Conservation (phyloP, 2,888 invertebrate genomes). For the Pseudolycoriella hygida region DNA sequence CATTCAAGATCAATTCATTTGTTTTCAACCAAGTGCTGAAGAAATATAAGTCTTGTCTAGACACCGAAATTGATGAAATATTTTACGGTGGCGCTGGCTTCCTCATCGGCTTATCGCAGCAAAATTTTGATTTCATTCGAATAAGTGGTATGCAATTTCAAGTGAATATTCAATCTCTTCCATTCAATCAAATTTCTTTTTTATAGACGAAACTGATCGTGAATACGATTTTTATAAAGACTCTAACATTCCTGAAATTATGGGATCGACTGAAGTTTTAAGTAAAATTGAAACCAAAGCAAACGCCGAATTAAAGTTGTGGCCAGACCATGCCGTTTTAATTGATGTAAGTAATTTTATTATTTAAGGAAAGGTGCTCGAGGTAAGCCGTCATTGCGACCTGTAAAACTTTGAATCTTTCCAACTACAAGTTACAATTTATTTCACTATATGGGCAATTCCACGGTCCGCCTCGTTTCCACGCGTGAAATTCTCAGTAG, state of each 20-base stretch:
- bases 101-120: constrained; percentile 21
- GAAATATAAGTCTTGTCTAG: constrained; percentile 19
- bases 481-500: no score
- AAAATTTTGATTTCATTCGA: constrained; percentile 10
- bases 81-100: constrained; percentile 21
- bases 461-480: no score
- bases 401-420: no score
- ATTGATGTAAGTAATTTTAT: constrained; percentile 60
- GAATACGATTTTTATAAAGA: constrained; percentile 66
- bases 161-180: no score
- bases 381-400: no score
- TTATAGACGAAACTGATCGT: no score
- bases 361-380: no score
- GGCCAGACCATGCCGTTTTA: constrained; percentile 83
- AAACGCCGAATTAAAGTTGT: constrained; percentile 47
- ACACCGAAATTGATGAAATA: constrained; percentile 18
- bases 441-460: no score
- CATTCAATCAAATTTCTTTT: no score
- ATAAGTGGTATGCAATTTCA: not conserved
- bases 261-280: constrained; percentile 51
- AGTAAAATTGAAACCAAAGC: constrained; percentile 43
- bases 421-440: no score
- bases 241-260: constrained; percentile 59
- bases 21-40: constrained; percentile 21
- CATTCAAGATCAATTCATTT: constrained; percentile 19